These are phyloP conservation scores for Papilio aristodemus DNA, from an alignment of 1,140 invertebrate genomes.

Conservation along the genomic window DNA sequence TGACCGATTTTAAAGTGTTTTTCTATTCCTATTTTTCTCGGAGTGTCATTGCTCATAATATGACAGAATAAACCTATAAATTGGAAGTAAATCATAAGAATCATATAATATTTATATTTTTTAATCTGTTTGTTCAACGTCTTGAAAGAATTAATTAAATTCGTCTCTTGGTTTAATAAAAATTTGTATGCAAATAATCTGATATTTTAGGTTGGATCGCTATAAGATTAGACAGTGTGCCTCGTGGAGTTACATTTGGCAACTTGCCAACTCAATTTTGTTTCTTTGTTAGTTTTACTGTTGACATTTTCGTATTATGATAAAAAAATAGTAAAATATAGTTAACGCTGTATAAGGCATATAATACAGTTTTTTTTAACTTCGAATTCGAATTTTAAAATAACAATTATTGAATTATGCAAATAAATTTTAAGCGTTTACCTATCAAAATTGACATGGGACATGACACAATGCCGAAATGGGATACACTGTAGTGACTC, in stretches of 20 bases:
- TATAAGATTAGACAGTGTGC: not conserved
- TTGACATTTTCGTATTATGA: slow-evolving; percentile 2
- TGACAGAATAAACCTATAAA: no score
- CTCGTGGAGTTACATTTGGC: slow-evolving; percentile 7
- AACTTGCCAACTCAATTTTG: slow-evolving; percentile 6
- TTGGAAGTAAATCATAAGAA: no score
- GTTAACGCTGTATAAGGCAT: not conserved
- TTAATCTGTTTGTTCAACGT: no score
- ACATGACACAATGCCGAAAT: no score
- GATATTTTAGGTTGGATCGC: not conserved
- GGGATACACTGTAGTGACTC: no score
- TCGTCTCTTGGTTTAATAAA: not conserved
- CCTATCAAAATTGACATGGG: no score
- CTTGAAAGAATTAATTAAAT: not conserved
- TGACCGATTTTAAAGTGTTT: not conserved
- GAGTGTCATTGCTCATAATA: no score
- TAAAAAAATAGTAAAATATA: not conserved
- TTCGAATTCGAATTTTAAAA: no score
- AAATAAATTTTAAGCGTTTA: no score
- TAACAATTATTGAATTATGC: no score
- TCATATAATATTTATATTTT: no score
- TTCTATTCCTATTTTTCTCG: not conserved
- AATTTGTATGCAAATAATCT: not conserved
- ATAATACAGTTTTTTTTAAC: no score
- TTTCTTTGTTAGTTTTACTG: slow-evolving; percentile 7